Evolutionary conservation across 1,140 invertebrate genomes (phyloP), one percentile per base, ranked within the genome.

Genomic region (Drosophila chauvacae): DNA sequence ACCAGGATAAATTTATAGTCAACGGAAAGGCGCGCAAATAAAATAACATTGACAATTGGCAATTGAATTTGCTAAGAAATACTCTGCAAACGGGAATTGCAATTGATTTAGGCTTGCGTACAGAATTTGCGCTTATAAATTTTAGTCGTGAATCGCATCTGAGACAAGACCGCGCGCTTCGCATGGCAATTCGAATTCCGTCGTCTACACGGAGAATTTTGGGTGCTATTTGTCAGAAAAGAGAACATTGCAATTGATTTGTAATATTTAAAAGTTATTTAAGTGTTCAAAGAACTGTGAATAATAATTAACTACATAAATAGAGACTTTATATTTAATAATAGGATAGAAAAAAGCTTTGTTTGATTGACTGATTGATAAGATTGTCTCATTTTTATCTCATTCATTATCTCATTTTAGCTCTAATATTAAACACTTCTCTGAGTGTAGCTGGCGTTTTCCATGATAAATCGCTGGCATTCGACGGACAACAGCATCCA

Each of bases 21-120:
- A 77, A 53, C 76, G 84, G 84, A 87, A 87, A 57, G 57, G 76
- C 57, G 76, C 68, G 63, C 84, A 77, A 87, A 86, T 80, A 78
- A 87, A 86, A 87, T 82, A 86, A 77, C 68, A 87, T 73, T 88
- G 71, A 79, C 75, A 87, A 86, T 78, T 79, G 75, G 56, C 71
- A 87, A 87, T 86, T 83, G 62, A 73, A 82, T 87, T 86, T 78
- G 44, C 47, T 61, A 77, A 61, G 50, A 68, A 81, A 85, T 66
- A 66, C 50, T 66, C 69, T 45, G 64, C 57, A 50, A 55, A 37
- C 39, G 56, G 51, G 23, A 47, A 74, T 68, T 61, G 45, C 77
- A 85, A 86, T 86, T 84, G 77, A 78, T 74, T 85, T 81, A 63
- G 68, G 61, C 58, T 42, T 59, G 57, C 61, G 30, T 41, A 7